Conservation (phyloP, 2,797 vertebrate genomes). For the Paramormyrops hopkinsi region DNA sequence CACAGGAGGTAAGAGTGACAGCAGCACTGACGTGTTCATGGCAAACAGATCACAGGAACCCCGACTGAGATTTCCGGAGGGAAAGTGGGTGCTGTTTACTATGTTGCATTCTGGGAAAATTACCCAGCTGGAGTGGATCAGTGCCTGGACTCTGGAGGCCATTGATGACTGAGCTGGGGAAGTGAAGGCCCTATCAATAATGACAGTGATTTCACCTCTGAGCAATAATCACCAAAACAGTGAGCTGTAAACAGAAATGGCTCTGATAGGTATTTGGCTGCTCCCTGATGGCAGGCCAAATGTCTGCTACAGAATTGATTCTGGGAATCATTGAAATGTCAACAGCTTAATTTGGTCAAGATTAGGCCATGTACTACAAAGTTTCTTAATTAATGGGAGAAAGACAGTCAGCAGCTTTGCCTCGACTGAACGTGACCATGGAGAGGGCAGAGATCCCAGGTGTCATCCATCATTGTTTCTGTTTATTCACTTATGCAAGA, state of each 20-base stretch:
- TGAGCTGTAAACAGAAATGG: background rate
- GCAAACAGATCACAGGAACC: slow-evolving; percentile 52
- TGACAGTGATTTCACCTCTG: background rate
- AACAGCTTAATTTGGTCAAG: background rate
- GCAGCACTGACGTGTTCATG: slow-evolving; percentile 30
- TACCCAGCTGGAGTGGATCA: slow-evolving; percentile 44
- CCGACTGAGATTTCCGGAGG: slow-evolving; percentile 45
- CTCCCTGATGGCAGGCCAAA: background rate
- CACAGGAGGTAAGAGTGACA: slow-evolving; percentile 38
- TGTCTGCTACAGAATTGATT: background rate
- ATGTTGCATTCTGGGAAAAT: slow-evolving; percentile 41
- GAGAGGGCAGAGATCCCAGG: background rate
- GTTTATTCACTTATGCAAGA: background rate
- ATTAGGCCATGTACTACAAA: slow-evolving; percentile 1
- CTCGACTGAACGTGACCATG: too few species aligned
- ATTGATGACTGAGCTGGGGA: background rate
- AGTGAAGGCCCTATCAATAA: background rate
- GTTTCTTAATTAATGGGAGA: background rate
- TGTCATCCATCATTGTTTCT: background rate
- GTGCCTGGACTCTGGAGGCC: slow-evolving; percentile 22
- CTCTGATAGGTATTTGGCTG: background rate
- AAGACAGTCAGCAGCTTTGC: background rate
- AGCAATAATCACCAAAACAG: background rate
- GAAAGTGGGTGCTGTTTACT: slow-evolving; percentile 37
- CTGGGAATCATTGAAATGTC: background rate